Evolutionary conservation across 2,797 vertebrate genomes (phyloP).

Genomic region (Fistularia commersonii): DNA sequence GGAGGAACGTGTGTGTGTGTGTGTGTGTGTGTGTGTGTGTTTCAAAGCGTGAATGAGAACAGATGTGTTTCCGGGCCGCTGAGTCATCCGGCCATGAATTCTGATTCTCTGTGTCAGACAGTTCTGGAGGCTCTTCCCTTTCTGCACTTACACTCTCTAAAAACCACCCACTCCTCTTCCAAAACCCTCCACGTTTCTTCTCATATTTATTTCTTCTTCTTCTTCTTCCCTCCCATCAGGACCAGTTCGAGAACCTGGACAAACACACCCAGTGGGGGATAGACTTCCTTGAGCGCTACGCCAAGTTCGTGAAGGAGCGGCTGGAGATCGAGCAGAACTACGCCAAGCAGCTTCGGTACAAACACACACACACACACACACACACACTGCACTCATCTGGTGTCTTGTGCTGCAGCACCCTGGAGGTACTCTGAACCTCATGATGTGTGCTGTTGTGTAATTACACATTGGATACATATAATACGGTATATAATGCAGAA

Average conservation of each 20-base stretch:
- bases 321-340: slow-evolving; percentile 98
- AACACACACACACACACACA: not conserved
- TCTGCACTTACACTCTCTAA: too few species aligned
- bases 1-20: too few species aligned
- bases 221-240: slow-evolving; percentile 66
- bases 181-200: too few species aligned
- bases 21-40: slow-evolving; percentile 19
- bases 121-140: too few species aligned
- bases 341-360: slow-evolving; percentile 94
- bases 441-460: too few species aligned
- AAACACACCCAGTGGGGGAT: slow-evolving; percentile 99
- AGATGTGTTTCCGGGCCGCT: slow-evolving; percentile 7
- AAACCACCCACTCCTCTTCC: too few species aligned
- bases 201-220: not conserved
- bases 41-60: slow-evolving; percentile 18
- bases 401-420: not conserved
- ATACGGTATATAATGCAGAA: too few species aligned
- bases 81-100: slow-evolving; percentile 24
- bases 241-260: slow-evolving; percentile 98
- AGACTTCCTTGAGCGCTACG: slow-evolving; percentile 96
- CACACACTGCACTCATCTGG: not conserved
- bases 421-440: too few species aligned
- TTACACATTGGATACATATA: too few species aligned
- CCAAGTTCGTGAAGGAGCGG: slow-evolving; percentile 98
- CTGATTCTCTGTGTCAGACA: slow-evolving; percentile 4